Base-by-base conservation (phyloP, 2,113 vertebrate genomes). In the Crotophaga sulcirostris region DNA sequence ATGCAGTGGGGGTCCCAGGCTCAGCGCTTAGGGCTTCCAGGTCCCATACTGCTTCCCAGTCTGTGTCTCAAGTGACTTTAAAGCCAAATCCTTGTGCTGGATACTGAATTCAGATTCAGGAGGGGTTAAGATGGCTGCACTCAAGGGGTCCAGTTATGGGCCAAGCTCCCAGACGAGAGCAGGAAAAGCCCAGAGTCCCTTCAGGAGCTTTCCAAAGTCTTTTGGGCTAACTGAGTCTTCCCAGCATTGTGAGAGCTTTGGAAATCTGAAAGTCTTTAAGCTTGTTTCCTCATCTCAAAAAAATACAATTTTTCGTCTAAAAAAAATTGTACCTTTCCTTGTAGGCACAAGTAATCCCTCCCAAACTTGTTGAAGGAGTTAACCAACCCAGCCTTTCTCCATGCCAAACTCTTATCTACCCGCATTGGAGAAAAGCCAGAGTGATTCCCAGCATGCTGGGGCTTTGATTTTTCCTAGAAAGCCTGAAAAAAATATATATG, bases 381-480 rank as follows among this genome's bases (percentile, higher is more conserved):
- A 84, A 55, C 17, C 9, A 29, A 21, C 36, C 16, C 62, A 70
- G 21, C 19, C 29, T 44, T 68, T 87, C 70, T 81, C 54, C 19
- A 2, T 5, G 36, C 26, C 69, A 87, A 91, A 31, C 55, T 66
- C 59, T 52, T 33, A 73, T 13, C 23, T 95, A 16, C 21, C 8
- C 3, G 2, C 5, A 3, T 0, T 2, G 45, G 45, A 79, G 45
- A 73, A 91, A 56, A 81, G 55, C 15, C 55, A 90, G 62, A 70
- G 54, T 83, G 70, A 58, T 31, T 80, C 36, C 33, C 38, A 64
- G 58, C 3, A 5, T 47, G 28, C 28, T 76, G 58, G 8, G 10
- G 49, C 24, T 80, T 3, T 69, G 60, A 36, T 69, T 80, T 87
- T 90, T 83, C 86, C 72, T 88, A 83, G 76, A 95, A 96, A 92